These are phyloP conservation scores for Tenebrosternarchus preto DNA, from an alignment of 2,113 vertebrate genomes.

Conservation along the genomic window DNA sequence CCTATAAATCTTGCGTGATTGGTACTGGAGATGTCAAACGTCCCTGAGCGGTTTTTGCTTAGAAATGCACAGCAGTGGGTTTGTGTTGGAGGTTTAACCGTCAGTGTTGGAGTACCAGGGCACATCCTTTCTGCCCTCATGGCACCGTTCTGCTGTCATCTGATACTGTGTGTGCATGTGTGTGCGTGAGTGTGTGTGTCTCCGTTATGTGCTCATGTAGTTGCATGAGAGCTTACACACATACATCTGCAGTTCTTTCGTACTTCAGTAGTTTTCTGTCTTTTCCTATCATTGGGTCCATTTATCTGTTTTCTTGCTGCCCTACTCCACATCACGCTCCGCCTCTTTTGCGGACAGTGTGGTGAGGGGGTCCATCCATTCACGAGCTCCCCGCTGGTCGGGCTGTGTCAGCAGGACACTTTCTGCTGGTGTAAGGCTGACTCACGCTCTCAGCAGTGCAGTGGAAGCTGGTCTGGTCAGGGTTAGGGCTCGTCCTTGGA, in stretches of 20 bases:
- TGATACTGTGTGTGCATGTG: constrained; percentile 26
- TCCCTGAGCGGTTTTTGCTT: neutral
- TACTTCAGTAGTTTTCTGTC: neutral
- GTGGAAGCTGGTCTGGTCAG: constrained; percentile 23
- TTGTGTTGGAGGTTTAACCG: neutral
- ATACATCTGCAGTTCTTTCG: no score
- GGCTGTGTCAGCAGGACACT: constrained; percentile 38
- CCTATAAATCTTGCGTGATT: no score
- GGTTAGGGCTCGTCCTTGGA: constrained; percentile 35
- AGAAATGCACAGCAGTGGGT: constrained; percentile 28
- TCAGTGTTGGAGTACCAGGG: neutral
- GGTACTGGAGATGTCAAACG: neutral
- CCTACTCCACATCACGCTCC: neutral
- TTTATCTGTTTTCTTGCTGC: neutral
- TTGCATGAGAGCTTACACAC: neutral
- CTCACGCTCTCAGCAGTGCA: constrained; percentile 9
- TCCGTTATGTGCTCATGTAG: neutral
- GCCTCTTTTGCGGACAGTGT: neutral
- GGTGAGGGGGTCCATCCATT: constrained; percentile 26
- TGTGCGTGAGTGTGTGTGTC: neutral
- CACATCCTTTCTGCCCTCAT: constrained; percentile 18
- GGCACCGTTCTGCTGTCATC: constrained; percentile 38
- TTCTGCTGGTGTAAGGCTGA: constrained; percentile 48
- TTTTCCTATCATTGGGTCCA: constrained; percentile 1
- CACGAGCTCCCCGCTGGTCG: constrained; percentile 28